phyloP scores from a whole-genome alignment of 64 coral and sea anemone genomes.

The Dendrophyllia cribrosa region DNA sequence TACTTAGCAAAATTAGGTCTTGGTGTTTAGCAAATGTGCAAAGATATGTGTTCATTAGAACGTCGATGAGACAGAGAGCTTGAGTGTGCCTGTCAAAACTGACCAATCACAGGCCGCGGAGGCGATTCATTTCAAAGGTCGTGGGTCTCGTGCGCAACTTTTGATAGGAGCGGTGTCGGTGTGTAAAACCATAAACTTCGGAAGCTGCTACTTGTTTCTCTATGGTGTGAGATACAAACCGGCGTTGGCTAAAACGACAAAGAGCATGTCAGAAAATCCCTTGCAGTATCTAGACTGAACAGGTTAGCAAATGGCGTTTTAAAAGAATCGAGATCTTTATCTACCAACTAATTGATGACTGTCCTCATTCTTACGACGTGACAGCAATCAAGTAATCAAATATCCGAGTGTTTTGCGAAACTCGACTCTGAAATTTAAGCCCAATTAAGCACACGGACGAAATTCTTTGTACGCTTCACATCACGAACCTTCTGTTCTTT shows the following conservation, averaged over 20 bases:
- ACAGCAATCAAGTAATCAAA: slow-evolving; percentile 34
- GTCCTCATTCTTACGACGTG: background rate
- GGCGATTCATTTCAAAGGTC: slow-evolving; percentile 40
- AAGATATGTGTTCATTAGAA: slow-evolving; percentile 27
- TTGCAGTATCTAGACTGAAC: background rate
- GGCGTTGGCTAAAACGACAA: too few species aligned
- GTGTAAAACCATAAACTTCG: too few species aligned
- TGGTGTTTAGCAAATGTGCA: background rate
- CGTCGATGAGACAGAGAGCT: background rate
- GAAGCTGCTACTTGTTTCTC: background rate
- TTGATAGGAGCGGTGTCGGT: too few species aligned
- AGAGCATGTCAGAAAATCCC: background rate
- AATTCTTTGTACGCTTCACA: slow-evolving; percentile 33
- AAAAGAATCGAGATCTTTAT: slow-evolving; percentile 4
- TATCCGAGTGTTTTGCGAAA: slow-evolving; percentile 44
- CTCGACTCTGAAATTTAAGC: slow-evolving; percentile 32
- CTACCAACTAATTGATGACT: slow-evolving; percentile 15
- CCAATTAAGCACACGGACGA: slow-evolving; percentile 18
- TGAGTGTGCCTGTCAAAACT: background rate
- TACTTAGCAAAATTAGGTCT: background rate
- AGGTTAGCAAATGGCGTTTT: background rate
- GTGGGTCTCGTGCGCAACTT: background rate
- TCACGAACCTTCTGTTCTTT: slow-evolving; percentile 46
- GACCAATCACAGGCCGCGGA: slow-evolving; percentile 2
- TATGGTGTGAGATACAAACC: background rate